phyloP scores from a whole-genome alignment of 2,888 invertebrate species.

The Empis livida region DNA sequence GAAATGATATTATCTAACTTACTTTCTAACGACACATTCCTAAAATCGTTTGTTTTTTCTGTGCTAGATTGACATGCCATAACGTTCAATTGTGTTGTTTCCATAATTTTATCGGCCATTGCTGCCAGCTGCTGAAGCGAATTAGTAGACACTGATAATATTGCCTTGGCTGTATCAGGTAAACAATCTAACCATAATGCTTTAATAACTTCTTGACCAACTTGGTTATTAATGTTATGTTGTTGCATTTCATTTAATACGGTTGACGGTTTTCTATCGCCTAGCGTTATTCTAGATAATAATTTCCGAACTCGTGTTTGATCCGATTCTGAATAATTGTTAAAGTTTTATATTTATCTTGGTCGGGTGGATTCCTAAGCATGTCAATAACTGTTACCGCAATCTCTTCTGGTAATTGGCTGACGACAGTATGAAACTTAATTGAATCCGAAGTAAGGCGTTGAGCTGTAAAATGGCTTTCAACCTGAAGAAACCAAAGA shows the following conservation, averaged over 20 bases:
- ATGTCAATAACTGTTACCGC: background rate
- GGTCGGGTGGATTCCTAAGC: background rate
- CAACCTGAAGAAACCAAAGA: background rate
- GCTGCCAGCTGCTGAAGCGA: too few relatives aligned
- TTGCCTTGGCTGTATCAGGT: background rate
- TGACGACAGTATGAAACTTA: background rate
- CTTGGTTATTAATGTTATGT: background rate
- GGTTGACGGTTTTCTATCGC: background rate
- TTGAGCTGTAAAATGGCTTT: background rate
- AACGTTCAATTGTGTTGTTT: background rate
- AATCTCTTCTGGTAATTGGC: background rate
- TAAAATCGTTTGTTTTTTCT: background rate
- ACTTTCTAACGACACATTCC: background rate
- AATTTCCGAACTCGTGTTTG: background rate
- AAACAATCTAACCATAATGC: background rate
- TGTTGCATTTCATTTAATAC: background rate
- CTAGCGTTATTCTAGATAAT: background rate
- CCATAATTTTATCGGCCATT: background rate
- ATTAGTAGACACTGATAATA: too few relatives aligned
- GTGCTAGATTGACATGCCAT: background rate
- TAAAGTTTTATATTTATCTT: background rate
- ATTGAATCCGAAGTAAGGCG: background rate
- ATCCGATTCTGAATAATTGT: background rate
- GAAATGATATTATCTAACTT: background rate
- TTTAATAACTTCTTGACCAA: background rate